Percentiles rank a stretch among this genome's conserved stretches.
Conservation (phyloP, 2,797 vertebrate genomes). For the Semotilus atromaculatus region DNA sequence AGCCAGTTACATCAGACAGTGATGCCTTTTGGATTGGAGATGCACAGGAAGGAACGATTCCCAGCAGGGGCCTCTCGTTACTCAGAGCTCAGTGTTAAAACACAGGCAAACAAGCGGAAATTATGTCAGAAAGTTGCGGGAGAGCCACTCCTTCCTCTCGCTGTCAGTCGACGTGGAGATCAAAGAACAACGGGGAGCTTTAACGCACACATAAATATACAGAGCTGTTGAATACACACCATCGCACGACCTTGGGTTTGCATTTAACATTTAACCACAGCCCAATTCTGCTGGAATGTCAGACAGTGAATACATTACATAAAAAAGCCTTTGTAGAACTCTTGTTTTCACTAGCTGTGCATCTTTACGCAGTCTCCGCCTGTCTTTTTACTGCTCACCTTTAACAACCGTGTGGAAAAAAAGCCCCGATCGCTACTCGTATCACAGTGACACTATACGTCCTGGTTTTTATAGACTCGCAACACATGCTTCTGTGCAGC, state of each 20-base stretch:
- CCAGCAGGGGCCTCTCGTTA: slow-evolving; percentile 39
- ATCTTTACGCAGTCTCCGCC: slow-evolving; percentile 31
- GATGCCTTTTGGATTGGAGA: slow-evolving; percentile 46
- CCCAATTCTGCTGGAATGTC: slow-evolving; percentile 38
- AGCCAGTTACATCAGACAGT: slow-evolving; percentile 51
- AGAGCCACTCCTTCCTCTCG: slow-evolving; percentile 29
- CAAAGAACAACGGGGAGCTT: slow-evolving; percentile 33
- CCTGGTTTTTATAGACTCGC: not conserved
- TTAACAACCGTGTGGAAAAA: slow-evolving; percentile 7
- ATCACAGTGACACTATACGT: slow-evolving; percentile 1
- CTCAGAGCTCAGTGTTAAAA: slow-evolving; percentile 34
- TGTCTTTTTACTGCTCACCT: slow-evolving; percentile 27
- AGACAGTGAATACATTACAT: slow-evolving; percentile 44
- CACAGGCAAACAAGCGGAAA: slow-evolving; percentile 50
- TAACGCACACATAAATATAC: slow-evolving; percentile 42
- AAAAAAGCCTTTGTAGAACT: slow-evolving; percentile 38
- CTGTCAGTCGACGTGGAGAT: slow-evolving; percentile 20
- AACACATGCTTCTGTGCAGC: slow-evolving; percentile 1
- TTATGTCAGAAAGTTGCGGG: slow-evolving; percentile 42
- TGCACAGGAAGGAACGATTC: slow-evolving; percentile 32
- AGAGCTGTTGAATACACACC: slow-evolving; percentile 33
- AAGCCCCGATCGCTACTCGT: not conserved
- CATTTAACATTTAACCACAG: slow-evolving; percentile 23
- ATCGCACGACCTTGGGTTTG: slow-evolving; percentile 43
- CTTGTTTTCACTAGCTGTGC: slow-evolving; percentile 35